phyloP scores from a whole-genome alignment of 1,140 invertebrate species.

The Teleogryllus occipitalis region DNA sequence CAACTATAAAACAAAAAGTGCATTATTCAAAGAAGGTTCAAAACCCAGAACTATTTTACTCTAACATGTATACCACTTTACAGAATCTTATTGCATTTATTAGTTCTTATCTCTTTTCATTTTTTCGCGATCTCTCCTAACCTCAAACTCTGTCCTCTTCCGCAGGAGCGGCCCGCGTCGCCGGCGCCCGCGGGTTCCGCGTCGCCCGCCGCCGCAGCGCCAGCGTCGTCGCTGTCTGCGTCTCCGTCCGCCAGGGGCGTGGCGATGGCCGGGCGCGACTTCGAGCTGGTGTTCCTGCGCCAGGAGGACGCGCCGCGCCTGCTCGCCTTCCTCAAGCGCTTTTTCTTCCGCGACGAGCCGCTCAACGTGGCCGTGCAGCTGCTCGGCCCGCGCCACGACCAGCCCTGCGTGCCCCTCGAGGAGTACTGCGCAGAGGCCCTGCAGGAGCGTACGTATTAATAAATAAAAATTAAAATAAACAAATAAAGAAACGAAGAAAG shows the following conservation, averaged over 20 bases:
- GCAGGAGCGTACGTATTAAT: constrained; percentile 34
- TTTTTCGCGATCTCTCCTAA: no score
- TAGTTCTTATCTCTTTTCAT: no score
- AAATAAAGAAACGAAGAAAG: neutral
- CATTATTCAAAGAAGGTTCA: no score
- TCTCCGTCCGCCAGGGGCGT: no score
- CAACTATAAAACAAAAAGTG: no score
- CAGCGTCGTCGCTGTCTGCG: no score
- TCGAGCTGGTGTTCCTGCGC: neutral
- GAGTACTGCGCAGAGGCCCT: constrained; percentile 50
- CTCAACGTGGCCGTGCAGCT: constrained; percentile 53
- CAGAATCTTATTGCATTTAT: no score
- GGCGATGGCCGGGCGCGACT: constrained; percentile 12
- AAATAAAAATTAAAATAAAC: no score
- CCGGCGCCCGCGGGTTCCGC: neutral
- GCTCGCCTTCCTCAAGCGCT: constrained; percentile 47
- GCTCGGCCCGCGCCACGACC: constrained; percentile 46
- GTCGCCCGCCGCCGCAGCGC: no score
- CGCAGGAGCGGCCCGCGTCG: neutral
- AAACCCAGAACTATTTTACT: no score
- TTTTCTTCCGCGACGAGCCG: constrained; percentile 64
- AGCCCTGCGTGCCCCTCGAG: constrained; percentile 54
- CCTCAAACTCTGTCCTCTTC: neutral
- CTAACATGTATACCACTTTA: no score
- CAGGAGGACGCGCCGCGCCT: constrained; percentile 42